These are phyloP conservation scores for Petrosia ficiformis DNA, from an alignment of 37 sponge, comb jelly and placozoan genomes.

Conservation along the genomic window DNA sequence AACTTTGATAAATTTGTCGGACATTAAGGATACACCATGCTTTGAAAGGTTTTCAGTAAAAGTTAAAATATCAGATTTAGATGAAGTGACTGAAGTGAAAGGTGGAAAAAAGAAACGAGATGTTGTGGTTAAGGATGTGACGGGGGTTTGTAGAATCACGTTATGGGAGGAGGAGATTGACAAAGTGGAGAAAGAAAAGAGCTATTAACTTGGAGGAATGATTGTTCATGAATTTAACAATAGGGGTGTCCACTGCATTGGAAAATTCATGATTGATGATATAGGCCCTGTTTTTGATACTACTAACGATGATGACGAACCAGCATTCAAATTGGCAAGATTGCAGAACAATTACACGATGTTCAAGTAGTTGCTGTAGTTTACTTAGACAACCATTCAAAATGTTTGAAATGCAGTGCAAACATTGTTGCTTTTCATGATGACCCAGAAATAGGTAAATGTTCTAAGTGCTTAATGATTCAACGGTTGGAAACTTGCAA, in stretches of 20 bases:
- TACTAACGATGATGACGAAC: neutral
- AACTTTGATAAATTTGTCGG: too few species aligned
- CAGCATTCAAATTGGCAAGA: neutral
- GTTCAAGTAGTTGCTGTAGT: neutral
- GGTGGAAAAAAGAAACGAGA: neutral
- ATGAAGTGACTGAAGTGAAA: neutral
- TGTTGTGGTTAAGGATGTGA: neutral
- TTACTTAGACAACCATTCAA: neutral
- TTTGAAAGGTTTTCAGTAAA: too few species aligned
- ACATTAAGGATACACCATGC: too few species aligned
- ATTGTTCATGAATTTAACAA: too few species aligned
- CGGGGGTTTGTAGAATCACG: neutral
- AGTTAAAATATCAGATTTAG: neutral
- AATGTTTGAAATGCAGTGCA: neutral
- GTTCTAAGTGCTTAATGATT: neutral
- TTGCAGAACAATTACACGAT: neutral
- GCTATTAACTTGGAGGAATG: too few species aligned
- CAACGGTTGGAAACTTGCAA: neutral
- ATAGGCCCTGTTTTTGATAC: neutral
- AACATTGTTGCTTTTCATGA: neutral
- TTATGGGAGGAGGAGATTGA: neutral
- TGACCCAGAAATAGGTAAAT: neutral
- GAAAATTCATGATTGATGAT: neutral
- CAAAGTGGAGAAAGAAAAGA: too few species aligned
- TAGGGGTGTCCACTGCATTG: too few species aligned